Evolutionary conservation across 2,888 invertebrate species (phyloP).

Genomic region (Venustoraphidia nigricollis): DNA sequence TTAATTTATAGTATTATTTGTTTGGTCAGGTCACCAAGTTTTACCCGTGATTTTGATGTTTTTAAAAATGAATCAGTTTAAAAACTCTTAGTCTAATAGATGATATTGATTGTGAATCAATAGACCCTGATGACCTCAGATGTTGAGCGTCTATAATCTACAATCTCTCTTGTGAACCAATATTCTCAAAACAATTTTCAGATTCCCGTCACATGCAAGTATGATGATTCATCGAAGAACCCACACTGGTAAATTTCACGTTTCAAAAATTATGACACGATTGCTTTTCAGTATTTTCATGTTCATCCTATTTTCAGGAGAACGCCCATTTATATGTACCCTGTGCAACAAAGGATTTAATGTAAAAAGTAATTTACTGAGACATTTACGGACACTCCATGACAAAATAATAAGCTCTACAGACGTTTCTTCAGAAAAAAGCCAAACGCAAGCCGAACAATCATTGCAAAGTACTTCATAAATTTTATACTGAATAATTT

Average conservation of each 20-base stretch:
- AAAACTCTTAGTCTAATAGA: no score
- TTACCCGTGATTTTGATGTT: no score
- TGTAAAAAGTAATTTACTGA: constrained; percentile 58
- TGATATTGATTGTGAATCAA: no score
- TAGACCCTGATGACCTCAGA: no score
- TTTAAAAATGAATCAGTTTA: no score
- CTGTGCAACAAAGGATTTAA: constrained; percentile 65
- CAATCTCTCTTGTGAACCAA: no score
- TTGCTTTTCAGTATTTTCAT: constrained; percentile 1
- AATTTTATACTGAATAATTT: background rate
- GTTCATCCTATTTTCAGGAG: constrained; percentile 26
- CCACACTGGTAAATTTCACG: constrained; percentile 34
- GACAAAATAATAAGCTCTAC: constrained; percentile 41
- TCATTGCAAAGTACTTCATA: no score
- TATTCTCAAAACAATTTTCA: no score
- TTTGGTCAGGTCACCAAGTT: no score
- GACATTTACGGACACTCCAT: constrained; percentile 59
- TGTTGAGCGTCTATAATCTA: no score
- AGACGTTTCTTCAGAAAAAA: constrained; percentile 15
- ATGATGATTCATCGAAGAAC: constrained; percentile 65
- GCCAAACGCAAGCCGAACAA: no score
- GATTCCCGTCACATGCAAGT: constrained; percentile 62
- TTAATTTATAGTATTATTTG: no score
- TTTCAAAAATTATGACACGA: background rate
- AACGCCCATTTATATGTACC: constrained; percentile 57